phyloP scores from a whole-genome alignment of 1,140 invertebrate species.

The Adelges cooleyi region DNA sequence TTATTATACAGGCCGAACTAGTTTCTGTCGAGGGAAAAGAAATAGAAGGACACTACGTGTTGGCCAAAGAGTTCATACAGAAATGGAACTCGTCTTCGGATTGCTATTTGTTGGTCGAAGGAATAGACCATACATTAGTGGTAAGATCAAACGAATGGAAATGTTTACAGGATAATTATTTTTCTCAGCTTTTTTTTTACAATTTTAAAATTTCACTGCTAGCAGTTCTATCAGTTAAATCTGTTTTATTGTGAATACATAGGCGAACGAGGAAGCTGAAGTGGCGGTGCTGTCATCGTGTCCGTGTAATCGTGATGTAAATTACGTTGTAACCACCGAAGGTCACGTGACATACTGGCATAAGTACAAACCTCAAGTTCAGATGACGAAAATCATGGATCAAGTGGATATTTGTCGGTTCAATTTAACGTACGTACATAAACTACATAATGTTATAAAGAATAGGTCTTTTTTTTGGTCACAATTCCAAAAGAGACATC shows the following conservation, averaged over 20 bases:
- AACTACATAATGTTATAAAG: background rate
- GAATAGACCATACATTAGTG: slow-evolving; percentile 47
- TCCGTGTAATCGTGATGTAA: slow-evolving; percentile 46
- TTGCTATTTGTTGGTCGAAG: slow-evolving; percentile 51
- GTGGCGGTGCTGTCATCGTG: slow-evolving; percentile 50
- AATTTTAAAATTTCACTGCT: too few relatives aligned
- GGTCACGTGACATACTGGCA: slow-evolving; percentile 48
- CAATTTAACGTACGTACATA: slow-evolving; percentile 47
- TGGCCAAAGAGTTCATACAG: slow-evolving; percentile 48
- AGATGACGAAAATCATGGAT: slow-evolving; percentile 32
- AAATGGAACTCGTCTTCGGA: slow-evolving; percentile 53
- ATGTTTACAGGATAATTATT: too few relatives aligned
- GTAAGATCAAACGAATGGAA: slow-evolving; percentile 36
- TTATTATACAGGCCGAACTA: slow-evolving; percentile 47
- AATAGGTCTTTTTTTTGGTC: too few relatives aligned
- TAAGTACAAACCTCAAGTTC: slow-evolving; percentile 33
- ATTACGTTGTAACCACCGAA: slow-evolving; percentile 48
- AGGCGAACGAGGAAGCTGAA: slow-evolving; percentile 48
- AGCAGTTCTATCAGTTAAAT: too few relatives aligned
- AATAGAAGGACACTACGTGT: slow-evolving; percentile 53
- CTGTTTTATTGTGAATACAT: slow-evolving; percentile 14
- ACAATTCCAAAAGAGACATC: too few relatives aligned
- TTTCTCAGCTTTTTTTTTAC: too few relatives aligned
- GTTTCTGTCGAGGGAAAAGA: slow-evolving; percentile 54
- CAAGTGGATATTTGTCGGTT: slow-evolving; percentile 45